phyloP scores from a whole-genome alignment of 2,797 vertebrate species.

The Nyctibius grandis region DNA sequence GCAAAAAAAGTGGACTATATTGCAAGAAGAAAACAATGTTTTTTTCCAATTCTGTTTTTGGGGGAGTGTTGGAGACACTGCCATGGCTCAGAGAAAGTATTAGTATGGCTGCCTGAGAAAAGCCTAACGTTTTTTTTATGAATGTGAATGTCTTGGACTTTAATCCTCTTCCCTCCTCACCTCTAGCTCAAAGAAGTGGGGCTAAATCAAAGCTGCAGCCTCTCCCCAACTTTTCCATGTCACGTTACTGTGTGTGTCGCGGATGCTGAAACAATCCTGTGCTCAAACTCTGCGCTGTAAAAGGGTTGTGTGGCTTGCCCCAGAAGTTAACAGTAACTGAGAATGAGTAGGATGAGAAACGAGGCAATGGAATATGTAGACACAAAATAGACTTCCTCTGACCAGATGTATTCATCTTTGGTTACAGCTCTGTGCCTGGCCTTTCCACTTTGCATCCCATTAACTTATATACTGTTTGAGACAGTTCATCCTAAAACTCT shows the following conservation, averaged over 20 bases:
- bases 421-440: background rate
- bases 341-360: background rate
- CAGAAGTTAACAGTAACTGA: background rate
- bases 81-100: background rate
- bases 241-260: background rate
- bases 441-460: background rate
- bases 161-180: background rate
- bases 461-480: background rate
- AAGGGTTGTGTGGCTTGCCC: background rate
- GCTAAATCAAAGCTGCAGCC: background rate
- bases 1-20: background rate
- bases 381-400: background rate
- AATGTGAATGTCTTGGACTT: background rate
- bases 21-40: accelerated
- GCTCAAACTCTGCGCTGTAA: background rate
- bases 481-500: background rate
- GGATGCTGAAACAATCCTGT: background rate
- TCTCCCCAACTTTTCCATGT: background rate
- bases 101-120: background rate
- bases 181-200: background rate
- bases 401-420: background rate
- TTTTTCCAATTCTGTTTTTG: background rate
- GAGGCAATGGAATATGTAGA: background rate
- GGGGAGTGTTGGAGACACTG: background rate
- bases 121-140: accelerated